Evolutionary conservation across 2,888 invertebrate species (phyloP).

Genomic region (Melolontha melolontha): DNA sequence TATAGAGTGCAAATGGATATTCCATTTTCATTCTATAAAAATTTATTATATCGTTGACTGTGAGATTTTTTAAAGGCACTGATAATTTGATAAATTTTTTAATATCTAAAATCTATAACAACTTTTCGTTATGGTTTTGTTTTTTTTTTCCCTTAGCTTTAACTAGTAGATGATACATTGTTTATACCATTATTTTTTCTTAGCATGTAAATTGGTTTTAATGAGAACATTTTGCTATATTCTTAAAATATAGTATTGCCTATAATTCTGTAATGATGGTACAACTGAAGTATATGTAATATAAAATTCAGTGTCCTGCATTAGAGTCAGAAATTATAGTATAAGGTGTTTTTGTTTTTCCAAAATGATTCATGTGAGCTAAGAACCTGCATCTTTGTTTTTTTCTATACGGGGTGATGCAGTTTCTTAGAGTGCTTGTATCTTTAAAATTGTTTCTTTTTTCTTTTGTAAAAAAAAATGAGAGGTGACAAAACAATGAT

Average conservation of each 20-base stretch:
- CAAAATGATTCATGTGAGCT: conserved; percentile 11
- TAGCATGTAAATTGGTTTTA: too few species aligned
- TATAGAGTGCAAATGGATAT: not conserved
- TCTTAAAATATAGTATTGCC: not conserved
- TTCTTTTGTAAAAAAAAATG: conserved; percentile 23
- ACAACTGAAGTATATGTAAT: conserved; percentile 4
- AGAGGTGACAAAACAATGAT: conserved; percentile 8
- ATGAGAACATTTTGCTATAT: not conserved
- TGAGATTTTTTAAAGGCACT: conserved; percentile 27
- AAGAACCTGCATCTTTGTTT: conserved; percentile 8
- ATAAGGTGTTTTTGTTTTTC: conserved; percentile 21
- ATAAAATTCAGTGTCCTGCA: not conserved
- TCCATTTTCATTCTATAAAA: conserved; percentile 1
- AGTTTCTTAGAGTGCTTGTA: conserved; percentile 10
- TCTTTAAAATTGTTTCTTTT: conserved; percentile 1
- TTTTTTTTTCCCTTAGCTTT: not conserved
- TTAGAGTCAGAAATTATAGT: not conserved
- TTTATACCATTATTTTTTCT: too few species aligned
- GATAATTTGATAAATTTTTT: conserved; percentile 6
- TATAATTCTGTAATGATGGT: conserved; percentile 4
- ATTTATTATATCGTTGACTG: conserved; percentile 29
- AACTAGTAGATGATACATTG: not conserved
- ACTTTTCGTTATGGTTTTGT: not conserved
- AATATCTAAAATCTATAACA: not conserved
- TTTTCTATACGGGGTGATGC: not conserved